These are phyloP conservation scores for Champsocephalus gunnari DNA, from an alignment of 2,797 vertebrate species.

Conservation along the genomic window DNA sequence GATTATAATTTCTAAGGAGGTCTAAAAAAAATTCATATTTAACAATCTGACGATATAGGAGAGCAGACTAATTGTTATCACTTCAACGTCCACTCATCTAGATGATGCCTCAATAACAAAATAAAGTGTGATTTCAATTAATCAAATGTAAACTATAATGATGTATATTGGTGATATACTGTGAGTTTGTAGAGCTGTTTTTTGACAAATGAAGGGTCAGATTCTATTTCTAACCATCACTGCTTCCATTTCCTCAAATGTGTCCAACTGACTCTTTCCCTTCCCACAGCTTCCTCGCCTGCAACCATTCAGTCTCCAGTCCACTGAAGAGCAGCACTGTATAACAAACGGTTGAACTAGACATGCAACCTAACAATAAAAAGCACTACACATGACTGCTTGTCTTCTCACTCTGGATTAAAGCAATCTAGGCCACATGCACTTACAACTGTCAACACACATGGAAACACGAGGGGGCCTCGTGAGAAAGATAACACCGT, in stretches of 20 bases:
- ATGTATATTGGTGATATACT: neutral
- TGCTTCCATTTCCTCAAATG: neutral
- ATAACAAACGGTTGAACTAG: neutral
- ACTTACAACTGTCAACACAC: neutral
- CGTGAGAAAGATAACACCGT: slow-evolving; percentile 7
- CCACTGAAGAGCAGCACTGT: neutral
- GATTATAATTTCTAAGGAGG: neutral
- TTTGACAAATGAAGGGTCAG: neutral
- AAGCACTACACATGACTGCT: neutral
- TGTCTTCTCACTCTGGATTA: neutral
- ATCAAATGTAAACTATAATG: no score
- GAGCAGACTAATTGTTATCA: neutral
- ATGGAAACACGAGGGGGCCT: slow-evolving; percentile 20
- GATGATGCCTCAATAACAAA: neutral
- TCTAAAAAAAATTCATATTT: neutral
- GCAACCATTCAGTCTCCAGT: slow-evolving; percentile 1
- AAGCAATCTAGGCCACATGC: slow-evolving; percentile 11
- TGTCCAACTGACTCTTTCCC: neutral
- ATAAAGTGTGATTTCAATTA: neutral
- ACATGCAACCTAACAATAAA: neutral
- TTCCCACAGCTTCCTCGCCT: slow-evolving; percentile 20
- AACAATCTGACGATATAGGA: neutral
- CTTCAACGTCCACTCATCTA: neutral
- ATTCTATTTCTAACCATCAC: neutral
- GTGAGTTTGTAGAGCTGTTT: neutral